Evolutionary conservation across 2,888 invertebrate species (phyloP), one percentile per base, ranked within the genome.

Genomic region (Melinaea menophilus): DNA sequence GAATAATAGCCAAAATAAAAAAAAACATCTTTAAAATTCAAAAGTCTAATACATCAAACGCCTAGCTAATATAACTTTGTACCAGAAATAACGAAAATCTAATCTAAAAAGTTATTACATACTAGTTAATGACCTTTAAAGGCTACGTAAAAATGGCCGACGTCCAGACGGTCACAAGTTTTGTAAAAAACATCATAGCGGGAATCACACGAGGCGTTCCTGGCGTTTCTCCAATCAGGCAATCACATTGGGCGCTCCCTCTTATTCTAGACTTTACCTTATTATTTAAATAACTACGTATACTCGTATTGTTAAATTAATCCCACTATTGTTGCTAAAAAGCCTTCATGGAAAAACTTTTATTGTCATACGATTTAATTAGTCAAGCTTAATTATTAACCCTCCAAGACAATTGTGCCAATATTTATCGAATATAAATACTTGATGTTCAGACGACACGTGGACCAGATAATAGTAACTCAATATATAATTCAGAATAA

Each of bases 221-320:
- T 86, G 86, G 86, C 82, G 67, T 55, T 37, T 57, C 74, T 83
- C 86, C 86, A 87, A 86, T 72, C 64, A 54, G 59, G 58, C 61
- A 58, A 62, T 62, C 55, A 58, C 46, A 58, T 55, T 61, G 66
- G 66, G 61, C 64, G 59, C 64, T 64, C 66, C 66, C 64, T 33
- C 59, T 56, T 64, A 54, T 55, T 60, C 46, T 55, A 55, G 35
- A 34, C 33, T 54, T 54, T 22, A 22, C 22, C 22, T 22, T 22
- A 22, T 22, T 22, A 22, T 22, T 22, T 22, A 22, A 22, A 22
- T 22, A 22, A 22, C 22, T 22, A 22, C 22, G 1, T 22, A 22
- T 22, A 22, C 22, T 22, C 22, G 22, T 0, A 22, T 22, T 22
- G 22, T 22, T 22, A 22, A 22, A 22, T 22, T 22, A 22, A 22